Evolutionary conservation across 2,797 vertebrate species (phyloP).

Genomic region (Eulemur rubriventer): DNA sequence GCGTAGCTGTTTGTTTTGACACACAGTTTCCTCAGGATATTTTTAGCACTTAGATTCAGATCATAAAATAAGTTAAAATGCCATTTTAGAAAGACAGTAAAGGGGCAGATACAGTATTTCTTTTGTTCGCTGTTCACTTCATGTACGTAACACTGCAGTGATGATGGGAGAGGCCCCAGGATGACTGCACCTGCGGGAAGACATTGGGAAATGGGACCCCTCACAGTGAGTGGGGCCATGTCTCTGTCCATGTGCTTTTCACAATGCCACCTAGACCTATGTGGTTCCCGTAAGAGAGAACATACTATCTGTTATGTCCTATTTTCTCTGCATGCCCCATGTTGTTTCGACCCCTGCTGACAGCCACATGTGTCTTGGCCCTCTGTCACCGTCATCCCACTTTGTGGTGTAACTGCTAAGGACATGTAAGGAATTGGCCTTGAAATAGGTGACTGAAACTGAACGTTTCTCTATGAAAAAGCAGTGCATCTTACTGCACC

Average conservation of each 20-base stretch:
- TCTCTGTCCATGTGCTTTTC: background rate
- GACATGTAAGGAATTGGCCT: background rate
- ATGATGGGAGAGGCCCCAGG: rapidly evolving
- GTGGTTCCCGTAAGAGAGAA: background rate
- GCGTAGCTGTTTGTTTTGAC: background rate
- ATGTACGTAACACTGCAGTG: background rate
- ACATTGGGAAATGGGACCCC: background rate
- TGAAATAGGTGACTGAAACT: background rate
- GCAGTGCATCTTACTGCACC: background rate
- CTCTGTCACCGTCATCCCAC: background rate
- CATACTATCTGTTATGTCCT: rapidly evolving
- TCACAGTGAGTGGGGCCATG: background rate
- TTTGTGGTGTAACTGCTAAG: background rate
- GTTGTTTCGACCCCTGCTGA: background rate
- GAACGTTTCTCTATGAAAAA: background rate
- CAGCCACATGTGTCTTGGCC: rapidly evolving
- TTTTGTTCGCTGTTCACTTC: background rate
- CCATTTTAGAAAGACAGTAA: background rate
- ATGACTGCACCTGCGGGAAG: background rate
- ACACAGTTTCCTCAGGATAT: background rate
- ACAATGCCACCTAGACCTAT: background rate
- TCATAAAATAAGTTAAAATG: slow-evolving; percentile 11
- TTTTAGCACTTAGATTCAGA: slow-evolving; percentile 20
- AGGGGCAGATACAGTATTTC: background rate
- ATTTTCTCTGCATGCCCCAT: background rate